Evolutionary conservation across 64 coral and sea anemone genomes (phyloP).

Genomic region (Dendronephthya gigantea): DNA sequence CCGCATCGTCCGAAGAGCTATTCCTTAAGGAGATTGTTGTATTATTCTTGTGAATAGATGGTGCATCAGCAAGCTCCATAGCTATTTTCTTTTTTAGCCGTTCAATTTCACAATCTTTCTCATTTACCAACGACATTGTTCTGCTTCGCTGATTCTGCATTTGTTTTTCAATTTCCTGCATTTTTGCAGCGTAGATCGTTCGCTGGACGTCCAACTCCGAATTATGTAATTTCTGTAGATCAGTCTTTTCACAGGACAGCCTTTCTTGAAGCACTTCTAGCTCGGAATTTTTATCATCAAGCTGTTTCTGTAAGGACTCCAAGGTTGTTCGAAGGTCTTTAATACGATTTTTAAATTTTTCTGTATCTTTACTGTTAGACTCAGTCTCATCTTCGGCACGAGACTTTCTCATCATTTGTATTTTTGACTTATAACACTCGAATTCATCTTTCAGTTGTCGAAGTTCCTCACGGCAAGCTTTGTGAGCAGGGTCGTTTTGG

Average conservation of each 20-base stretch:
- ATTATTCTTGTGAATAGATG: background rate
- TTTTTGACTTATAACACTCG: constrained; percentile 49
- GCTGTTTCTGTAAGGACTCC: background rate
- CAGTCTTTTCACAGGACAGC: constrained; percentile 34
- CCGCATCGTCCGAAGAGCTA: background rate
- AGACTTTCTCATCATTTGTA: constrained; percentile 18
- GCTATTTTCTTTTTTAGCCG: constrained; percentile 37
- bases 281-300: background rate
- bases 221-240: constrained; percentile 37
- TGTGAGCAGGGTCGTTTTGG: constrained; percentile 62
- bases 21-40: background rate
- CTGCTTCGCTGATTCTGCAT: constrained; percentile 78
- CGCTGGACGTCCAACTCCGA: constrained; percentile 38
- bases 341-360: background rate
- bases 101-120: constrained; percentile 89
- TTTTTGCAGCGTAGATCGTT: constrained; percentile 63
- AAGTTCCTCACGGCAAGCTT: constrained; percentile 74
- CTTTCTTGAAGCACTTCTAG: background rate
- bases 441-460: constrained; percentile 91
- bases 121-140: constrained; percentile 63
- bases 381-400: background rate
- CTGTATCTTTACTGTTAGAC: background rate
- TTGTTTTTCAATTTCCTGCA: constrained; percentile 81
- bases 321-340: background rate
- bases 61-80: constrained; percentile 13